phyloP scores from a whole-genome alignment of 2,113 vertebrate genomes.

The Odobenus rosmarus region DNA sequence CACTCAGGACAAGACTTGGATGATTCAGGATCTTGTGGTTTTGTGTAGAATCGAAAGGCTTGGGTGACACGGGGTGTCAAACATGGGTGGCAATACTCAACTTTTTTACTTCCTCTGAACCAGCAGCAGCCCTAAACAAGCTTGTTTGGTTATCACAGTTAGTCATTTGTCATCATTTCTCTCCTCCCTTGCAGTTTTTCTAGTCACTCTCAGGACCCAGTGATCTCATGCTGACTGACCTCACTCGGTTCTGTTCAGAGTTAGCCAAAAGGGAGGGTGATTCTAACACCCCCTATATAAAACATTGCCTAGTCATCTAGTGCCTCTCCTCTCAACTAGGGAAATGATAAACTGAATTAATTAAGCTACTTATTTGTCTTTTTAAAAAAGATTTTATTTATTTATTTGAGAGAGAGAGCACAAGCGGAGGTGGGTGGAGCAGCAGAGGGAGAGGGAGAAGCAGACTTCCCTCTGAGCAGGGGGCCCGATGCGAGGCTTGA shows the following conservation, averaged over 20 bases:
- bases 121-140: background rate
- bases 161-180: background rate
- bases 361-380: background rate
- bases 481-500: too few species aligned
- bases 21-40: slow-evolving; percentile 5
- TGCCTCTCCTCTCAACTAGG: background rate
- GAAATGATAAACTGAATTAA: slow-evolving; percentile 11
- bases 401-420: too few species aligned
- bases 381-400: background rate
- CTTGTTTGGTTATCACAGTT: background rate
- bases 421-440: too few species aligned
- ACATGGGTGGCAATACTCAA: background rate
- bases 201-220: background rate
- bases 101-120: background rate
- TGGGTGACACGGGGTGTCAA: background rate
- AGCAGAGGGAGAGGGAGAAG: too few species aligned
- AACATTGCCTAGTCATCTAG: background rate
- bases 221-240: background rate
- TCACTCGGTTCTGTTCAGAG: background rate
- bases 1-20: background rate
- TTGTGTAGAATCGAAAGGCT: background rate
- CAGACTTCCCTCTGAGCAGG: too few species aligned
- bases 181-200: background rate
- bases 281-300: background rate
- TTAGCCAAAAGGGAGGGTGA: background rate